phyloP scores from a whole-genome alignment of 35 echinoderm and acorn worm genomes.

The Holothuria glaberrima region DNA sequence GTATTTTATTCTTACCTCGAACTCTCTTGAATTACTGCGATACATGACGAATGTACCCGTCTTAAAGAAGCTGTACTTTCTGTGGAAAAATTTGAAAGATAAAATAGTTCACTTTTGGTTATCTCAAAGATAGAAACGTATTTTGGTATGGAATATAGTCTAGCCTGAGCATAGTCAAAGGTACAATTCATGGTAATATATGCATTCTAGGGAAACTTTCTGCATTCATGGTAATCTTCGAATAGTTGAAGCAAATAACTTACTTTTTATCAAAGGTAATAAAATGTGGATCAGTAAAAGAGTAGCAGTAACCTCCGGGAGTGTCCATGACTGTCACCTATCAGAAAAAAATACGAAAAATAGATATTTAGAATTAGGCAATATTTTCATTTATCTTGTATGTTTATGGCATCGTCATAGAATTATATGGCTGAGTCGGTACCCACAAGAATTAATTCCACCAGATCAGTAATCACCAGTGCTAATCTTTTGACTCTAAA shows the following conservation, averaged over 20 bases:
- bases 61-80: constrained; percentile 96
- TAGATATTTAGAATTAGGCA: neutral
- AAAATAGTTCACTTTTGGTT: neutral
- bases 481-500: no score
- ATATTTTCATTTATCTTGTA: no score
- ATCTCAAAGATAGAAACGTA: no score
- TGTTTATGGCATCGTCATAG: neutral
- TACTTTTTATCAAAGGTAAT: constrained; percentile 98
- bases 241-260: neutral
- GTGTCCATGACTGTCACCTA: constrained; percentile 86
- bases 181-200: no score
- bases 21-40: constrained; percentile 77
- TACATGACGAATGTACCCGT: constrained; percentile 88
- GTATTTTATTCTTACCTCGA: constrained; percentile 83
- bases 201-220: no score
- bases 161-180: no score
- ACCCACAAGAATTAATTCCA: no score
- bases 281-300: constrained; percentile 97
- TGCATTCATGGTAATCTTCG: neutral
- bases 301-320: constrained; percentile 85
- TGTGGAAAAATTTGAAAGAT: constrained; percentile 38
- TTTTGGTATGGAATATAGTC: no score
- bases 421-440: neutral
- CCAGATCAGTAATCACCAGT: no score
- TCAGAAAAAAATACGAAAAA: neutral